Percentiles rank a stretch among this genome's conserved stretches.
phyloP scores from a whole-genome alignment of 2,797 vertebrate genomes.

The Rhadinocentrus ornatus region DNA sequence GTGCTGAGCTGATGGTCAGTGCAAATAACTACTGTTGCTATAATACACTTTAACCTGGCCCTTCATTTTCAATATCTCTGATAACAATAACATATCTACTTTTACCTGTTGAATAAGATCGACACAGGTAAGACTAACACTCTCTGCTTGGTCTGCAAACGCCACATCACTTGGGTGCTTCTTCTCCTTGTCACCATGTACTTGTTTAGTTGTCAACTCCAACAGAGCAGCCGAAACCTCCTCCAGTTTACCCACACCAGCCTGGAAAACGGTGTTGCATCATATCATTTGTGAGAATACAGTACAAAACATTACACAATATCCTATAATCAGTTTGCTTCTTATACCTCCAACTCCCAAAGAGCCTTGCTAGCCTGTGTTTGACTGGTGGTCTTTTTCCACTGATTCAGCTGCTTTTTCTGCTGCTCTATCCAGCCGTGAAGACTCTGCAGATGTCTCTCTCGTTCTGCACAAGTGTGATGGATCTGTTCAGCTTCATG shows the following conservation, averaged over 20 bases:
- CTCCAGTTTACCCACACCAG: conserved; percentile 77
- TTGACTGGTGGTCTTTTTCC: conserved; percentile 76
- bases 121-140: conserved; percentile 35
- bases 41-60: not conserved
- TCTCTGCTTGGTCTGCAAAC: conserved; percentile 56
- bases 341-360: conserved; percentile 86
- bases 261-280: conserved; percentile 68
- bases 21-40: not conserved
- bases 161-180: conserved; percentile 53
- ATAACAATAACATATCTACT: not conserved
- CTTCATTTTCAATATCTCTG: not conserved
- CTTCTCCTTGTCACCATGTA: conserved; percentile 38
- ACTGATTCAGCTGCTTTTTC: conserved; percentile 74
- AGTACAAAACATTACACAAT: not conserved
- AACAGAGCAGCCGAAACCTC: conserved; percentile 78
- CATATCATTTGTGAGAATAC: not conserved
- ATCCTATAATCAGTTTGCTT: not conserved
- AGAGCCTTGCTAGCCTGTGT: conserved; percentile 77
- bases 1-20: not conserved
- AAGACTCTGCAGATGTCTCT: conserved; percentile 81
- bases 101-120: conserved; percentile 75
- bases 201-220: conserved; percentile 71
- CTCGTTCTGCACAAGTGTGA: conserved; percentile 83
- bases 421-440: conserved; percentile 80
- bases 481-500: conserved; percentile 80